Evolutionary conservation across 2,113 vertebrate genomes (phyloP), one percentile per base, ranked within the genome.

Genomic region (Nycticebus coucang): DNA sequence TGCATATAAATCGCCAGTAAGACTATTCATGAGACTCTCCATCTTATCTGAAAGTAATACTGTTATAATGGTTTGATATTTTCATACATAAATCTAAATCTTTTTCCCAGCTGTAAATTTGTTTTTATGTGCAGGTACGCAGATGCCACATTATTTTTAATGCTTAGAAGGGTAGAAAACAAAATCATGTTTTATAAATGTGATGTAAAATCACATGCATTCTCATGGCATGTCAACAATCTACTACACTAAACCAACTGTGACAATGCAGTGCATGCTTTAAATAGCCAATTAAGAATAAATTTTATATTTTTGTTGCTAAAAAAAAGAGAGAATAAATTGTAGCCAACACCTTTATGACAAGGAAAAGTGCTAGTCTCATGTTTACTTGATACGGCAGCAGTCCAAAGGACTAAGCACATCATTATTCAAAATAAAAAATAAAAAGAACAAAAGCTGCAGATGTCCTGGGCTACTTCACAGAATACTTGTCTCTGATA

Each of bases 11-110:
- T 68, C 24, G 21, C 45, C 81, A 87, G 21, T 71, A 60, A 30
- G 35, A 96, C 45, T 93, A 72, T 77, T 94, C 30, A 93, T 77
- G 50, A 95, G 72, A 14, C 17, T 68, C 37, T 83, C 78, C 41
- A 79, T 78, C 28, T 71, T 79, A 93, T 53, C 45, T 80, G 50
- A 60, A 96, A 96, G 24, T 85, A 97, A 95, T 88, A 97, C 77
- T 95, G 75, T 77, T 92, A 84, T 75, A 86, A 93, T 92, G 2
- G 91, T 71, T 87, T 89, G 79, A 80, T 69, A 80, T 84, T 87
- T 92, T 94, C 24, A 77, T 41, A 95, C 19, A 92, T 53, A 28
- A 94, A 95, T 64, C 78, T 7, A 91, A 35, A 22, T 19, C 19
- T 68, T 69, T 91, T 86, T 53, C 24, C 60, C 62, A 11, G n/a